A percentile compares a stretch with the other conserved stretches of the same genome.
phyloP scores from a whole-genome alignment of 37 sponge, comb jelly and placozoan genomes.

The Geodia barretti region DNA sequence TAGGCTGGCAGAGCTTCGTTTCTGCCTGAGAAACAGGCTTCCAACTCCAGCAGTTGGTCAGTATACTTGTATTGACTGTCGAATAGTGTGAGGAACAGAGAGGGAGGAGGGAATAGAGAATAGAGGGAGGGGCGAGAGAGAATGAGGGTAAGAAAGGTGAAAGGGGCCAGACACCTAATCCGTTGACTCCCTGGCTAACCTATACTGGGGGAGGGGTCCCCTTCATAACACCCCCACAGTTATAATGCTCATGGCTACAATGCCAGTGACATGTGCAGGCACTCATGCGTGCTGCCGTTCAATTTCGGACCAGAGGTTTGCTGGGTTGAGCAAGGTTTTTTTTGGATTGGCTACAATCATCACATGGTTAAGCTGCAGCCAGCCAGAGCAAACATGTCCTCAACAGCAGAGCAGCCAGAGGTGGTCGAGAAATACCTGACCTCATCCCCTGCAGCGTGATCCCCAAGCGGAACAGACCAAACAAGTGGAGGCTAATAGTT shows the following conservation, averaged over 20 bases:
- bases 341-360: not conserved
- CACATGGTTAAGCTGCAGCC: not conserved
- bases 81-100: not conserved
- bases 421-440: slow-evolving; percentile 3
- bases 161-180: no score
- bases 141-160: not conserved
- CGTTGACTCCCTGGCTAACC: no score
- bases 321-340: no score
- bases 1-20: not conserved
- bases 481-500: slow-evolving; percentile 7
- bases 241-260: no score
- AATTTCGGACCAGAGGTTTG: slow-evolving; percentile 2
- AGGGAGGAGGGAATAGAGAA: not conserved
- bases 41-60: not conserved
- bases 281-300: no score
- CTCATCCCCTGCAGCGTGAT: slow-evolving; percentile 5
- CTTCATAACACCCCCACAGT: no score
- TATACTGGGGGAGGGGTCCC: no score
- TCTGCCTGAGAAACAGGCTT: not conserved
- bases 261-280: no score
- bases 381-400: not conserved
- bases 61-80: not conserved
- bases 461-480: not conserved
- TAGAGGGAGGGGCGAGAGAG: slow-evolving; percentile 1
- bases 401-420: slow-evolving; percentile 1